Percentiles rank a stretch among this genome's conserved stretches.
Evolutionary conservation across 2,888 invertebrate genomes (phyloP).

Genomic region (Cephus rjabovi): DNA sequence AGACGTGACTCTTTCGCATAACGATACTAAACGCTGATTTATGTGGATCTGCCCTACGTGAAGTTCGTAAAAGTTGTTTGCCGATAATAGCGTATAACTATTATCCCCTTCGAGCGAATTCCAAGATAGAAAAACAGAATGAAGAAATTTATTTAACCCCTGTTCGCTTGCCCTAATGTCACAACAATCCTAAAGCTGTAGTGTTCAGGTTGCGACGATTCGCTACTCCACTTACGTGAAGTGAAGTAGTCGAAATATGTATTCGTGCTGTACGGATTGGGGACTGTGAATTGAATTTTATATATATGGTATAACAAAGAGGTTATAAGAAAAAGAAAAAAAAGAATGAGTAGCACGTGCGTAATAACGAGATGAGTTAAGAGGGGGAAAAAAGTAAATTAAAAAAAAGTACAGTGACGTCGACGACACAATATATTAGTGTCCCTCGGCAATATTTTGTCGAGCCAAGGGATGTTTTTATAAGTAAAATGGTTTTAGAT

Average conservation of each 20-base stretch:
- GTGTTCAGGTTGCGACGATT: constrained; percentile 63
- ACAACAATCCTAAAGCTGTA: constrained; percentile 46
- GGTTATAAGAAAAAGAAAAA: constrained; percentile 19
- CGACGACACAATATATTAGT: constrained; percentile 54
- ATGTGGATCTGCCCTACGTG: neutral
- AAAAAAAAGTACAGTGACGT: constrained; percentile 39
- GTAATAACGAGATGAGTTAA: neutral
- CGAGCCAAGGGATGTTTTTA: constrained; percentile 63
- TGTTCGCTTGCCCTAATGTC: neutral
- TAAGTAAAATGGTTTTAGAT: constrained; percentile 58
- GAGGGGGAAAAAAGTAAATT: constrained; percentile 25
- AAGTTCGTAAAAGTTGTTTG: neutral
- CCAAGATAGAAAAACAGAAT: neutral
- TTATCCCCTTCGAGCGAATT: neutral
- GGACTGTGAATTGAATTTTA: constrained; percentile 60
- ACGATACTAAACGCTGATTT: neutral
- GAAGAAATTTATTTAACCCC: neutral
- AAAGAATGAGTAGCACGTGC: constrained; percentile 12
- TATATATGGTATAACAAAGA: constrained; percentile 39
- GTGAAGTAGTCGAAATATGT: constrained; percentile 30
- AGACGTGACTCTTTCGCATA: neutral
- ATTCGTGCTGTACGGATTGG: constrained; percentile 51
- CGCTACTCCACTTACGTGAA: constrained; percentile 14
- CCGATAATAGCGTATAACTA: neutral
- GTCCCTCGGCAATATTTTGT: constrained; percentile 64